Evolutionary conservation across 2,113 vertebrate species (phyloP), one percentile per base, ranked within the genome.

Genomic region (Calyptomena viridis): DNA sequence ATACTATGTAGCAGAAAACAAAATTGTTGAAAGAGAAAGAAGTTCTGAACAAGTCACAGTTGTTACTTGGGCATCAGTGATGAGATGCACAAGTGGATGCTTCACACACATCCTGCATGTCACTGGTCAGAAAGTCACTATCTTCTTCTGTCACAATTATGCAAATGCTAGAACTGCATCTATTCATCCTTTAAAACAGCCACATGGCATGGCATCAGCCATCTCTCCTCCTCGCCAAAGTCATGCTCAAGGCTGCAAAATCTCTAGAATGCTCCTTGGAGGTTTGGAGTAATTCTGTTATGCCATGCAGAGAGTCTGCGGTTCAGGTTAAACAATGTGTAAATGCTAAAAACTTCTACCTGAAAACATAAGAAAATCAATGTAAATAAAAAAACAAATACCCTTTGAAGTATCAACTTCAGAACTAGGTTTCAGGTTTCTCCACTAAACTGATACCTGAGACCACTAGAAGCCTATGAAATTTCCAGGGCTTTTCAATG

Each of bases 361-460:
- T 72, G 31, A 83, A 85, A 30, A 64, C 24, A 31, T 75, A 82
- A 62, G 3, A 74, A 88, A 94, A 95, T 1, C 58, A 92, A 63
- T 52, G 37, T 46, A 97, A 97, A 97, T 79, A 23, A 84, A 94
- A 87, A 87, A 84, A 2, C 46, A 93, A 85, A 89, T 40, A 75
- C 0, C 1, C 31, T 91, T 84, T 78, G 67, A 91, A 66, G 42
- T 37, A 93, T 90, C 79, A 86, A 4, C 35, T 84, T 95, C 63
- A 87, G 89, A 93, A 94, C 6, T 56, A 30, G 15, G 66, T 94
- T 94, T 90, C 74, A 87, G 79, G 59, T 82, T 95, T 95, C 73
- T 56, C 80, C 53, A 42, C 64, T 74, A 69, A 83, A 63, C 39
- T 47, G 50, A 84, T 2, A 3, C 46, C 49, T 79, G 46, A 47